Evolutionary conservation across 2,888 invertebrate genomes (phyloP), one percentile per base, ranked within the genome.

Genomic region (Troides oblongomaculatus): DNA sequence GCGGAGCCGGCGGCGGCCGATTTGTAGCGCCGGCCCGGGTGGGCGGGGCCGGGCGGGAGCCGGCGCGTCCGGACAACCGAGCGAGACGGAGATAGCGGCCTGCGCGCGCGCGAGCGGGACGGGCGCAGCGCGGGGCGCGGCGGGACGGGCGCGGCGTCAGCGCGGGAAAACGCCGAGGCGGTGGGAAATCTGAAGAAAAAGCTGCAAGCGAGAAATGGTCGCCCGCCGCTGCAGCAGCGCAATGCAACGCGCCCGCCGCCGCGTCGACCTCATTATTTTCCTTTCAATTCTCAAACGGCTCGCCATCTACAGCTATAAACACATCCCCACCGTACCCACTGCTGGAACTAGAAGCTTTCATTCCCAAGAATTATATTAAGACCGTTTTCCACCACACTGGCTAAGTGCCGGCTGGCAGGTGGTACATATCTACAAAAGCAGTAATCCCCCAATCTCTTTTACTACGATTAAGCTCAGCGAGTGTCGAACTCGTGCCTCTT

Each of bases 21-120:
- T 90, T 89, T 91, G 62, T 67, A 67, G 62, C 61, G 62, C 62
- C 66, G 66, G 62, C 90, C 91, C 90, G 90, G 90, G 90, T 92
- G 92, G 92, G 92, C 91, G 92, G 92, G 87, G 79, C 84, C 75
- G 84, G 86, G 85, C 89, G 89, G 85, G 90, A 88, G 86, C 88
- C 89, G 86, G 86, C 91, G 85, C 82, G 84, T 83, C 82, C 85
- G 85, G 89, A 89, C 91, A 89, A 87, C 90, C 87, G 91, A 90
- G 91, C 78, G 91, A 89, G 89, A 90, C 84, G 90, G 91, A 89
- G 85, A 86, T 88, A 90, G 87, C 85, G 81, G 78, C 80, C 78
- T 83, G 85, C 90, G 92, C 81, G 77, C 76, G 84, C 74, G 79
- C 79, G 88, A 87, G 81, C 74, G 84, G 81, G 88, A 87, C 75